Conservation (phyloP, 2,113 vertebrate genomes). For the Tetrax tetrax region DNA sequence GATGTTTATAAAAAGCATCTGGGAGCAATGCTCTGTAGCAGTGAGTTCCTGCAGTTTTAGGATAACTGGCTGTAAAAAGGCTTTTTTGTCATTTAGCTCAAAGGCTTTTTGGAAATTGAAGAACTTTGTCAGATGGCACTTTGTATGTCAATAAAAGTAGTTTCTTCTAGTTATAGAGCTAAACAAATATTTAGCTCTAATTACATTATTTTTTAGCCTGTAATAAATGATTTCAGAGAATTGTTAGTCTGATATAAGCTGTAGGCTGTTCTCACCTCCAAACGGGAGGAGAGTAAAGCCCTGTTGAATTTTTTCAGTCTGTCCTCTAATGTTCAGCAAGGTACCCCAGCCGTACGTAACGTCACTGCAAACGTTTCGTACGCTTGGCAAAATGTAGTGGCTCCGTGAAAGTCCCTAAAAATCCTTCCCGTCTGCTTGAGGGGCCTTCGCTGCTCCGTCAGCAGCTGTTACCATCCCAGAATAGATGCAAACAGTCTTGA, state of each 20-base stretch:
- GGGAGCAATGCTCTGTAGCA: neutral
- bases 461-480: neutral
- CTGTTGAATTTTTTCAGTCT: neutral
- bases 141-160: neutral
- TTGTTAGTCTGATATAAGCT: neutral
- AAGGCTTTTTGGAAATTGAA: neutral
- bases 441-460: neutral
- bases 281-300: neutral
- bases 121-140: neutral
- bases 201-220: neutral
- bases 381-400: neutral
- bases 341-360: rapidly evolving
- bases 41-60: neutral
- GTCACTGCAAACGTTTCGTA: rapidly evolving
- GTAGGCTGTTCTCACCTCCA: neutral
- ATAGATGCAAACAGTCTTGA: neutral
- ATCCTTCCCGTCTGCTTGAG: neutral
- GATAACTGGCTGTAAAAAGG: neutral
- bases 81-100: neutral
- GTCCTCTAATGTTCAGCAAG: neutral
- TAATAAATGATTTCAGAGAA: neutral
- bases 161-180: neutral
- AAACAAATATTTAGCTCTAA: neutral
- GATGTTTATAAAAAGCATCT: neutral
- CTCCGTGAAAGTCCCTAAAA: neutral